Evolutionary conservation across 2,888 invertebrate species (phyloP).

Genomic region (Philonicus albiceps): DNA sequence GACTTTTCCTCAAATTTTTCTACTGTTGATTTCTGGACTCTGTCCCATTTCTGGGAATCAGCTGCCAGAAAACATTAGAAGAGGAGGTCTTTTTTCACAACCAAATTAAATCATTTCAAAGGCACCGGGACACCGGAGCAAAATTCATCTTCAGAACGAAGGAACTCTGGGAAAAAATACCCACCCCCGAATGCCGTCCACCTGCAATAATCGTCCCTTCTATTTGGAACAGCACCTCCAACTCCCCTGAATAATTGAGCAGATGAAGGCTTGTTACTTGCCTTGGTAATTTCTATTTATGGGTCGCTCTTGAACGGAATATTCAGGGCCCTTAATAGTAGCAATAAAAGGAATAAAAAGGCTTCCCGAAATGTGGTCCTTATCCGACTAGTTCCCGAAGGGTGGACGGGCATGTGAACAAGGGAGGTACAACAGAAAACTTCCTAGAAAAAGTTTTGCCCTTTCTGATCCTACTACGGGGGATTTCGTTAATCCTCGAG

Average conservation of each 20-base stretch:
- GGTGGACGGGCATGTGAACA: not conserved
- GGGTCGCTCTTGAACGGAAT: conserved; percentile 1
- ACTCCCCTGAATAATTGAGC: not conserved
- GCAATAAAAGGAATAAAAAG: not conserved
- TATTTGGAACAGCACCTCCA: not conserved
- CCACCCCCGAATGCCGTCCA: not conserved
- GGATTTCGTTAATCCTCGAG: conserved; percentile 22
- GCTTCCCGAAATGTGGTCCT: conserved; percentile 7
- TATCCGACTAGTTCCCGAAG: not conserved
- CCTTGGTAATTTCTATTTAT: conserved; percentile 36
- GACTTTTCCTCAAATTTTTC: not conserved
- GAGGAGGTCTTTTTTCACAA: not conserved
- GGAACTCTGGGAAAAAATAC: not conserved
- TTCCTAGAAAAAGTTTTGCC: conserved; percentile 2
- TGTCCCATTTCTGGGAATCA: not conserved
- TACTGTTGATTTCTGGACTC: not conserved
- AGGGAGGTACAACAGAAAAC: not conserved
- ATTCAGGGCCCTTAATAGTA: not conserved
- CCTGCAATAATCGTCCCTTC: not conserved
- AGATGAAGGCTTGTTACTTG: conserved; percentile 16
- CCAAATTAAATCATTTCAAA: not conserved
- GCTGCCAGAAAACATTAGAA: not conserved
- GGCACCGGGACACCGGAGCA: not conserved
- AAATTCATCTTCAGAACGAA: not conserved
- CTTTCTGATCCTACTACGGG: conserved; percentile 1